Evolutionary conservation across 1,140 invertebrate species (phyloP), one percentile per base, ranked within the genome.

Genomic region (Drosophila kikkawai): DNA sequence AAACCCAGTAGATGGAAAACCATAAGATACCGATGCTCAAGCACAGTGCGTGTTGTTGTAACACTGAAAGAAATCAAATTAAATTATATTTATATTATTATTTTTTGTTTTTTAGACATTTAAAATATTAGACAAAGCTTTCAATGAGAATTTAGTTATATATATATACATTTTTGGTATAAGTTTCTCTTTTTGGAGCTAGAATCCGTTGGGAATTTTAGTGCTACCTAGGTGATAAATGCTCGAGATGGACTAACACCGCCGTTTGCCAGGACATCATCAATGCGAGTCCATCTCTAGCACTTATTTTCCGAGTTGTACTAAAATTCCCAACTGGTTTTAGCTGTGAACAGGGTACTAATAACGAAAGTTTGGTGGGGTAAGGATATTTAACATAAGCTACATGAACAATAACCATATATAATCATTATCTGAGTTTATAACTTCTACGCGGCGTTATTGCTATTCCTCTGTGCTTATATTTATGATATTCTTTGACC

Each of bases 21-120:
- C 50, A 55, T 41, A 50, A 66, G 60, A 80, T 44, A 81, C 42
- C 73, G 47, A 67, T 26, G 41, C 45, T 41, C n/a, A 75, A 22
- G 51, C 26, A 61, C 36, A 39, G 58, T 63, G 63, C 48, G 34
- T 50, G 29, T 45, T 39, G 48, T 53, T n/a, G 39, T 0, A 37
- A 19, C 67, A 70, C 67, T 22, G 11, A 19, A 17, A 69, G 32
- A 69, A 19, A 12, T 17, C 2, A 19, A 11, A 0, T 17, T 7
- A 2, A 48, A 3, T 9, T n/a, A 50, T n/a, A 50, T 15, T 3
- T 6, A 26, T 26, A 5, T 11, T 12, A 17, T 51, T 19, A 7
- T 7, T 0, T 1, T 56, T 5, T 5, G 15, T 19, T n/a, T 41
- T 50, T n/a, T 2, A n/a, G 4, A n/a, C 8, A 32, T 6, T 32